Conservation (phyloP, 2,797 vertebrate genomes). For the Micropoecilia bifurca region DNA sequence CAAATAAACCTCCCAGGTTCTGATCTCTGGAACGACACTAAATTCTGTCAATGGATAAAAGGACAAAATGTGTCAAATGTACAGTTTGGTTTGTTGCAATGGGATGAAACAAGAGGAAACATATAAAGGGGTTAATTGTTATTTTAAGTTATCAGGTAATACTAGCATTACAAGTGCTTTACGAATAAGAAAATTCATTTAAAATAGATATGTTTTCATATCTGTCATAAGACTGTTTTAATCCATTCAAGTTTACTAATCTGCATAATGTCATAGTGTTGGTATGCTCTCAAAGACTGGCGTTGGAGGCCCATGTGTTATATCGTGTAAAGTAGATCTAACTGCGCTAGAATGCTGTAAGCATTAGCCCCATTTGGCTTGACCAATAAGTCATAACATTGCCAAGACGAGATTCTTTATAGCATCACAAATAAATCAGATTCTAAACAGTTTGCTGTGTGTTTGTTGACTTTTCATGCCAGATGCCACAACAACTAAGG, state of each 20-base stretch:
- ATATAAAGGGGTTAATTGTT: neutral
- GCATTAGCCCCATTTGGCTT: neutral
- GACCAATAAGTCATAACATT: neutral
- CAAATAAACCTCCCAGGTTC: conserved; percentile 3
- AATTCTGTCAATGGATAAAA: neutral
- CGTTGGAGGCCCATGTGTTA: neutral
- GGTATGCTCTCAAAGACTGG: neutral
- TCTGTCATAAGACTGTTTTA: neutral
- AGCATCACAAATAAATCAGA: conserved; percentile 1
- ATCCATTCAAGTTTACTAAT: neutral
- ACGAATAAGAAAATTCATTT: neutral
- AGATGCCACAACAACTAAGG: neutral
- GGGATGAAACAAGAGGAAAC: neutral
- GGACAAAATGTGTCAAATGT: neutral
- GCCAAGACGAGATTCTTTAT: neutral
- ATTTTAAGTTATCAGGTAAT: neutral
- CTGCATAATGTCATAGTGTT: neutral
- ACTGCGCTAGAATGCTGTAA: neutral
- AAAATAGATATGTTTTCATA: neutral
- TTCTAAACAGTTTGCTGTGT: neutral
- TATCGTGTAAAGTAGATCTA: neutral
- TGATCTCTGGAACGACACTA: neutral
- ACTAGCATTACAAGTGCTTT: neutral
- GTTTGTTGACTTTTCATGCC: neutral
- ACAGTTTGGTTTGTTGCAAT: neutral